These are phyloP conservation scores for Calyptommatus sinebrachiatus DNA, from an alignment of 2,113 vertebrate species.

Conservation along the genomic window DNA sequence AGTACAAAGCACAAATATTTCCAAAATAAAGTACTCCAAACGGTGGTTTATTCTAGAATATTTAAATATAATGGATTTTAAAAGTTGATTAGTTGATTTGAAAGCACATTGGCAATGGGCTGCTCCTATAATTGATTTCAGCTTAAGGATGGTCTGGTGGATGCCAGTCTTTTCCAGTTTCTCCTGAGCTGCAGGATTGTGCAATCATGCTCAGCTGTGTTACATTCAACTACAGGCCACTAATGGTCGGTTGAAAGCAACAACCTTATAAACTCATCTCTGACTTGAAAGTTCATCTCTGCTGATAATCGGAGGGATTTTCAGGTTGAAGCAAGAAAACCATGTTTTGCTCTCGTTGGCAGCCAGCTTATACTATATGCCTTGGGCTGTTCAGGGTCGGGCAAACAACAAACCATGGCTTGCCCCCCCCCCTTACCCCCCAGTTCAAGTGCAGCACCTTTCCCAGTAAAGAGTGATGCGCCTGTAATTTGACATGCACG, in stretches of 20 bases:
- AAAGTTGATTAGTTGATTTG: background rate
- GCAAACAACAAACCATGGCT: constrained; percentile 2
- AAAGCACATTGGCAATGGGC: constrained; percentile 3
- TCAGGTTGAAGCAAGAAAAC: background rate
- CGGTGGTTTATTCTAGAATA: too few species aligned
- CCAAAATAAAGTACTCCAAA: too few species aligned
- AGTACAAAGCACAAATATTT: too few species aligned
- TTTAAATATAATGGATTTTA: too few species aligned
- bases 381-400: background rate
- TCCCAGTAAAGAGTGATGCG: background rate
- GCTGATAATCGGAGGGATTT: background rate
- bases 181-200: background rate
- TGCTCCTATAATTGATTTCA: background rate
- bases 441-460: background rate
- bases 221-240: background rate
- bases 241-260: background rate
- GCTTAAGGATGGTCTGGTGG: background rate
- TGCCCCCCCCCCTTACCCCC: background rate
- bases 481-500: background rate
- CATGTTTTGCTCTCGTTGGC: background rate
- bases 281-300: background rate
- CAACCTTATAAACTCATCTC: background rate
- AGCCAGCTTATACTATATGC: background rate
- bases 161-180: background rate
- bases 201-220: background rate